Conservation (phyloP, 2,797 vertebrate species). For the Natrix natrix region DNA sequence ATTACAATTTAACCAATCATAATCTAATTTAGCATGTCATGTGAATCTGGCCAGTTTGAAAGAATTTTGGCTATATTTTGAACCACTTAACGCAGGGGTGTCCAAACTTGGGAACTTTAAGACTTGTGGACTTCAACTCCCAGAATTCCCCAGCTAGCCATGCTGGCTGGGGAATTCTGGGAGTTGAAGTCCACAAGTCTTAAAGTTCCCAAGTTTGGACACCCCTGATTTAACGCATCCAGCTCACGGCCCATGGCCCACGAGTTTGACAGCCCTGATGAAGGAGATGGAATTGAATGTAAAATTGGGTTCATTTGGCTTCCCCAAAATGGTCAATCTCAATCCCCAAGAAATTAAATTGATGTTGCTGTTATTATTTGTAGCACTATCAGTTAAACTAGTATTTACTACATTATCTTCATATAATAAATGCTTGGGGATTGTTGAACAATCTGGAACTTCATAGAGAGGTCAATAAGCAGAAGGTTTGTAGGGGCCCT, state of each 20-base stretch:
- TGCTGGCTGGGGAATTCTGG: no score
- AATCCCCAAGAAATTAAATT: no score
- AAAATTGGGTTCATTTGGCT: background rate
- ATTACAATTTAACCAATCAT: background rate
- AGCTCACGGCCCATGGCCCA: no score
- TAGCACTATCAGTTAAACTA: background rate
- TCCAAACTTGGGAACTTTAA: no score
- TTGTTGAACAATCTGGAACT: background rate
- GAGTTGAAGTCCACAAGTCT: no score
- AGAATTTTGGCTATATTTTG: background rate
- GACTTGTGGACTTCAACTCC: no score
- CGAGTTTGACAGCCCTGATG: no score
- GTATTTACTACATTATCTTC: background rate
- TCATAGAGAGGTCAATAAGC: background rate
- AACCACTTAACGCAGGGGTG: no score
- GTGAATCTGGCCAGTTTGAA: background rate
- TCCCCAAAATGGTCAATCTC: background rate
- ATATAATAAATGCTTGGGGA: background rate
- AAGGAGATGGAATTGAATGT: background rate
- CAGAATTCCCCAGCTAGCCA: no score
- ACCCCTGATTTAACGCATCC: no score
- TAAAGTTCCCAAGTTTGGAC: no score
- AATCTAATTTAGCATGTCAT: background rate
- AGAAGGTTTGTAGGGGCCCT: background rate
- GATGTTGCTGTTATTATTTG: background rate